Base-by-base conservation (phyloP, 2,113 vertebrate species). In the Asarcornis scutulata region DNA sequence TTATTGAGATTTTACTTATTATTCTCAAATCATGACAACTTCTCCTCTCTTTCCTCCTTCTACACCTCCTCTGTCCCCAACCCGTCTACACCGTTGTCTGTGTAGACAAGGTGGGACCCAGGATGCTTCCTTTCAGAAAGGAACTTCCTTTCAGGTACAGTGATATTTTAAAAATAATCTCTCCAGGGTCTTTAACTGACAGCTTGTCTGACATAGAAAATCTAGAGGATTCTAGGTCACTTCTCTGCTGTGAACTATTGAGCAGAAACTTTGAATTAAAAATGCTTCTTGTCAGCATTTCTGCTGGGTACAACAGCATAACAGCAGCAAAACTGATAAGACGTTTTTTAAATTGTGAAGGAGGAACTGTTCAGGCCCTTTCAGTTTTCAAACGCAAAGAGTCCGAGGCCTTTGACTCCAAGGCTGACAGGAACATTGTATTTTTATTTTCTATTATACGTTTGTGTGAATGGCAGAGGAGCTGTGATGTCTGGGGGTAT, bases 181-280 rank as follows among this genome's bases (percentile, higher is more conserved):
- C 18, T 40, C 6, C 26, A 27, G 31, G 2, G 7, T 75, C 32
- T 52, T 3, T 86, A 89, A 67, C 14, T 84, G 77, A 80, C 62
- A 83, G 18, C 17, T 60, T 63, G 17, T 32, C 73, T 92, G 13
- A 32, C 52, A 72, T 0, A 84, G 73, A 86, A 93, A 89, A 92
- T 81, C 56, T 56, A 60, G 58, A 92, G 40, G 38, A 88, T 96
- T 95, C 69, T 91, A 89, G 80, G 92, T 93, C 92, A 90, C 56
- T 86, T 64, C 46, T 90, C 80, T 93, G 22, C 55, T 90, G 76
- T 74, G 31, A 93, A 68, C 64, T 38, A 13, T 64, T 79, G 66
- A 95, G 78, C n/a, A 91, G 75, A 92, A 93, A 4, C 76, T 92
- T 92, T 93, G 80, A 96, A 91, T 86, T 84, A 88, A 91, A 96